phyloP scores from a whole-genome alignment of 1,140 invertebrate species.

The Vanessa tameamea region DNA sequence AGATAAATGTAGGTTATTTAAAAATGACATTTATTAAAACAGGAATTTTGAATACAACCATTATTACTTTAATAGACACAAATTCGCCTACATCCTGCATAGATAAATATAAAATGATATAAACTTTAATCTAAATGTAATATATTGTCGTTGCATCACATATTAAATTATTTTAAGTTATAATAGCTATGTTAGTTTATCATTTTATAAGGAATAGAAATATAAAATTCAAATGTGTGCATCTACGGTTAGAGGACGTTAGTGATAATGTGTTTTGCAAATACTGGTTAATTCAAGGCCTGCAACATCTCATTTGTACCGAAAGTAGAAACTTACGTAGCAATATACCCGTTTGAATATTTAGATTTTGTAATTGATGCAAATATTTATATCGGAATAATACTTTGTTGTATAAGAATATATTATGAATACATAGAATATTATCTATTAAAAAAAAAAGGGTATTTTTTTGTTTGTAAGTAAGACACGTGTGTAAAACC shows the following conservation, averaged over 20 bases:
- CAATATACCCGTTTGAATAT: constrained; percentile 58
- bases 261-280: constrained; percentile 53
- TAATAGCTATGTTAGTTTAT: constrained; percentile 4
- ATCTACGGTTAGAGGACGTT: constrained; percentile 42
- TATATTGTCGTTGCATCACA: not conserved
- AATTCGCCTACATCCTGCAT: not conserved
- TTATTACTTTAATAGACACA: not conserved
- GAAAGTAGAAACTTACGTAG: constrained; percentile 70
- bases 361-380: constrained; percentile 46
- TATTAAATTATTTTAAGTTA: not conserved
- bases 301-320: constrained; percentile 63
- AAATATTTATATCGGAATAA: constrained; percentile 40
- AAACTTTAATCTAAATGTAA: not conserved
- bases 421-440: not conserved
- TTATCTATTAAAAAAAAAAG: not conserved
- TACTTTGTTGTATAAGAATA: constrained; percentile 41
- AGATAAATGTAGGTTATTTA: no score
- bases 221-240: constrained; percentile 53
- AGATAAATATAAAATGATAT: not conserved
- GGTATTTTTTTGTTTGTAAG: not conserved
- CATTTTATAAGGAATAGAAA: constrained; percentile 15
- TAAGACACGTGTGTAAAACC: not conserved
- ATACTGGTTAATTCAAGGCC: constrained; percentile 62
- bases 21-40: not conserved
- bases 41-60: not conserved